Conservation (phyloP, 92 coral and sea anemone species). For the Ricordea florida region DNA sequence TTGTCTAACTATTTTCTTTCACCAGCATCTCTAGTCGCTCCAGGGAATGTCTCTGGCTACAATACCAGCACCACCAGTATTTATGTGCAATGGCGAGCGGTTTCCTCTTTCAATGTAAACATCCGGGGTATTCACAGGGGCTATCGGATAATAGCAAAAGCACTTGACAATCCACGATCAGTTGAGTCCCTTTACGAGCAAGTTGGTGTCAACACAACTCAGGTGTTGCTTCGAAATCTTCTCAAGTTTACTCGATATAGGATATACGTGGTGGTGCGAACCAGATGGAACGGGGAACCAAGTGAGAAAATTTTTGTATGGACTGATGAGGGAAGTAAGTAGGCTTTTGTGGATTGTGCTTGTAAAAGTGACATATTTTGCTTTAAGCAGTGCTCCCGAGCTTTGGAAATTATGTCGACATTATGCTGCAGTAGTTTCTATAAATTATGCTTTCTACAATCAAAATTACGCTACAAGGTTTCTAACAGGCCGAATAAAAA, state of each 20-base stretch:
- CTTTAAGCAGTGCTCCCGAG: too few species aligned
- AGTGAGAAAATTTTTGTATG: background rate
- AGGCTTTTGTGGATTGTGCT: background rate
- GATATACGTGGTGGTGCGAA: slow-evolving; percentile 19
- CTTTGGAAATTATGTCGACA: too few species aligned
- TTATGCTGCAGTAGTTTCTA: too few species aligned
- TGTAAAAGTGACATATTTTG: too few species aligned
- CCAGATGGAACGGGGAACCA: slow-evolving; percentile 19
- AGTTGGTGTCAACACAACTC: slow-evolving; percentile 7
- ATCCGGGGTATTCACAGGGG: slow-evolving; percentile 48
- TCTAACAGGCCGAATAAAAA: too few species aligned
- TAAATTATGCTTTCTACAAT: too few species aligned
- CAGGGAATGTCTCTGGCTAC: slow-evolving; percentile 10
- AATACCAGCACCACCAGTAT: slow-evolving; percentile 44
- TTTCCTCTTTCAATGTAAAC: slow-evolving; percentile 1
- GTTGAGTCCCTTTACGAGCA: background rate
- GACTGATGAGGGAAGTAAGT: slow-evolving; percentile 35
- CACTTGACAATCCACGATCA: background rate
- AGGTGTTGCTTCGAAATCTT: slow-evolving; percentile 12
- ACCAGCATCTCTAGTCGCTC: slow-evolving; percentile 48
- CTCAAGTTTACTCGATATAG: slow-evolving; percentile 22
- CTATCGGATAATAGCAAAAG: slow-evolving; percentile 5
- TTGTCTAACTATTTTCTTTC: background rate
- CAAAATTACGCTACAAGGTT: too few species aligned
- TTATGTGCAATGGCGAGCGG: slow-evolving; percentile 36